phyloP scores from a whole-genome alignment of 2,797 vertebrate genomes.

The Silurus aristotelis region DNA sequence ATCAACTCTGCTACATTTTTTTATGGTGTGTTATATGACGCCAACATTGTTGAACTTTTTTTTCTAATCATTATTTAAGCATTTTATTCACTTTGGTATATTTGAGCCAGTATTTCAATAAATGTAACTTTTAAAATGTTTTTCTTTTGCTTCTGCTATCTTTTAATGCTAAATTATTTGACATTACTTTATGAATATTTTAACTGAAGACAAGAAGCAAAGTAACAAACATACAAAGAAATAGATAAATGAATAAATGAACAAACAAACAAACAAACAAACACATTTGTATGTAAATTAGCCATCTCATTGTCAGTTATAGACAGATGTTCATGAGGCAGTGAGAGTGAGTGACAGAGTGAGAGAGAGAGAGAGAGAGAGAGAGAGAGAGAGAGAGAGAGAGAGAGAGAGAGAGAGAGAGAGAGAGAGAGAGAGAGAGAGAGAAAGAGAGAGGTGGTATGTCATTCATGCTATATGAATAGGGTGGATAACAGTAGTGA shows the following conservation, averaged over 20 bases:
- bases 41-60: slow-evolving; percentile 6
- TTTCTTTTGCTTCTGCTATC: not conserved
- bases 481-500: slow-evolving; percentile 53
- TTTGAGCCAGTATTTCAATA: not conserved
- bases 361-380: slow-evolving; percentile 15
- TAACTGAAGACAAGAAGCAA: not conserved
- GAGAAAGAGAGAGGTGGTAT: slow-evolving; percentile 37
- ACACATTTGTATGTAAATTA: slow-evolving; percentile 38
- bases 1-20: slow-evolving; percentile 61
- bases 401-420: slow-evolving; percentile 24
- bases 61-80: not conserved
- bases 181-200: not conserved
- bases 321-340: slow-evolving; percentile 21
- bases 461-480: slow-evolving; percentile 61
- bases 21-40: slow-evolving; percentile 27
- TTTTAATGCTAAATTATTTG: not conserved
- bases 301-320: slow-evolving; percentile 4
- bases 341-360: slow-evolving; percentile 24
- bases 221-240: not conserved
- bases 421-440: slow-evolving; percentile 2
- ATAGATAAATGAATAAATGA: not conserved
- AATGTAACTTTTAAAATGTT: not conserved
- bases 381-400: not conserved
- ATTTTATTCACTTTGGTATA: not conserved
- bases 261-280: not conserved